Evolutionary conservation across 2,888 invertebrate genomes (phyloP).

Genomic region (Xanthostigma xanthostigma): DNA sequence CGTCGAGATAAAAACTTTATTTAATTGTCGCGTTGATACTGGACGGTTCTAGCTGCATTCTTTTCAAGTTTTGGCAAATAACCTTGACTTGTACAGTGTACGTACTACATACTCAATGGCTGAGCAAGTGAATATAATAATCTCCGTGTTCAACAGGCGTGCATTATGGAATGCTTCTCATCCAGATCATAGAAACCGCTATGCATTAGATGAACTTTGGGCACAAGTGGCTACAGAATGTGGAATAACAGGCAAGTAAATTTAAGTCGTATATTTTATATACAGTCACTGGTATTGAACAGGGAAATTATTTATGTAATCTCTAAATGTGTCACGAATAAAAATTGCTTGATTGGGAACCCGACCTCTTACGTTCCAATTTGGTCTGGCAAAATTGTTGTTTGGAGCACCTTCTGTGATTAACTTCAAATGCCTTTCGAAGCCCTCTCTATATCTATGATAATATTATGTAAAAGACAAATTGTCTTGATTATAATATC

Average conservation of each 20-base stretch:
- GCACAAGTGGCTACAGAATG: too few species aligned
- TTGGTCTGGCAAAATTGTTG: slow-evolving; percentile 6
- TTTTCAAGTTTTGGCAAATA: too few species aligned
- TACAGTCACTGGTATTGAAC: neutral
- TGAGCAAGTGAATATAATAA: too few species aligned
- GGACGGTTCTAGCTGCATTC: too few species aligned
- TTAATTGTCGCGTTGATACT: too few species aligned
- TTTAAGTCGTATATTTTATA: neutral
- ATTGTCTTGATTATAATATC: slow-evolving; percentile 7
- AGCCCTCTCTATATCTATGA: slow-evolving; percentile 7
- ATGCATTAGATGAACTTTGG: too few species aligned
- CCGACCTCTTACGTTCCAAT: slow-evolving; percentile 7
- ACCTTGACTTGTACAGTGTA: too few species aligned
- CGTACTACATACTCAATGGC: too few species aligned
- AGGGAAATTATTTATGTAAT: neutral
- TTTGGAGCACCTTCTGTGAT: neutral
- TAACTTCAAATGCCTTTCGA: slow-evolving; percentile 7
- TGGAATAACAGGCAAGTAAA: neutral
- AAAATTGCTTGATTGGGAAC: slow-evolving; percentile 7
- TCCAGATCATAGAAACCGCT: too few species aligned
- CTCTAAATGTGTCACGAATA: slow-evolving; percentile 1
- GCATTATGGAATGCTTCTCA: too few species aligned
- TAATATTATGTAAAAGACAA: slow-evolving; percentile 8
- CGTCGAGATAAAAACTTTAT: too few species aligned
- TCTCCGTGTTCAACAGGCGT: too few species aligned